These are phyloP conservation scores for Xiphias gladius DNA, from an alignment of 2,113 vertebrate species.

Conservation along the genomic window DNA sequence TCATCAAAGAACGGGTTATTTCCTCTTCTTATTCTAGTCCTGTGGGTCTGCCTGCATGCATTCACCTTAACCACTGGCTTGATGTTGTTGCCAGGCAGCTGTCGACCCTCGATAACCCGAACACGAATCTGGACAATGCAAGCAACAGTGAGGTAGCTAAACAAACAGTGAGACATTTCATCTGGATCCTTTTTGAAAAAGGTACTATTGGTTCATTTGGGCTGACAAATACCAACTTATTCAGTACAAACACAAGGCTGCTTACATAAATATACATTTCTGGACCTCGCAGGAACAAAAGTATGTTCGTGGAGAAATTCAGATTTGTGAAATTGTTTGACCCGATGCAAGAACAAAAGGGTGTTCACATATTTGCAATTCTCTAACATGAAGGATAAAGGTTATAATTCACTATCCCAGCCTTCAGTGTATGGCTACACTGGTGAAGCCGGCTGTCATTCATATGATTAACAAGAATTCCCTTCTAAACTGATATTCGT, in stretches of 20 bases:
- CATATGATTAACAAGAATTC: slow-evolving; percentile 15
- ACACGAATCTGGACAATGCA: slow-evolving; percentile 87
- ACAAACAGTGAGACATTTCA: background rate
- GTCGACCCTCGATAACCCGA: slow-evolving; percentile 92
- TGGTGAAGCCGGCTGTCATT: slow-evolving; percentile 20
- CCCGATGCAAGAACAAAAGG: background rate
- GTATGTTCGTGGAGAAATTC: background rate
- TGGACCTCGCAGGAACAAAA: background rate
- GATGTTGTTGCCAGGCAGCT: slow-evolving; percentile 94
- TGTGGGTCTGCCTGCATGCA: slow-evolving; percentile 91
- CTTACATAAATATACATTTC: background rate
- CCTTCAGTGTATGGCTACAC: background rate
- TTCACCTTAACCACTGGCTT: slow-evolving; percentile 95
- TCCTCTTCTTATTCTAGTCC: slow-evolving; percentile 94
- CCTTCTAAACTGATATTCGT: slow-evolving; percentile 1
- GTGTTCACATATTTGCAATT: background rate
- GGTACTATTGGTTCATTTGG: background rate
- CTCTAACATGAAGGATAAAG: background rate
- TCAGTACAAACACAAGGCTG: background rate
- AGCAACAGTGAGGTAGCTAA: slow-evolving; percentile 18
- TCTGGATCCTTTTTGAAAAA: slow-evolving; percentile 5
- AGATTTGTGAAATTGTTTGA: background rate
- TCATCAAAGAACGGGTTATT: slow-evolving; percentile 97
- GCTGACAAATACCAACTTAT: slow-evolving; percentile 1
- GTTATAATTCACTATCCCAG: background rate